A percentile compares a stretch with the other conserved stretches of the same genome.
These are phyloP conservation scores for Psilopsiagon aymara DNA, from an alignment of 2,113 vertebrate genomes.

Conservation along the genomic window DNA sequence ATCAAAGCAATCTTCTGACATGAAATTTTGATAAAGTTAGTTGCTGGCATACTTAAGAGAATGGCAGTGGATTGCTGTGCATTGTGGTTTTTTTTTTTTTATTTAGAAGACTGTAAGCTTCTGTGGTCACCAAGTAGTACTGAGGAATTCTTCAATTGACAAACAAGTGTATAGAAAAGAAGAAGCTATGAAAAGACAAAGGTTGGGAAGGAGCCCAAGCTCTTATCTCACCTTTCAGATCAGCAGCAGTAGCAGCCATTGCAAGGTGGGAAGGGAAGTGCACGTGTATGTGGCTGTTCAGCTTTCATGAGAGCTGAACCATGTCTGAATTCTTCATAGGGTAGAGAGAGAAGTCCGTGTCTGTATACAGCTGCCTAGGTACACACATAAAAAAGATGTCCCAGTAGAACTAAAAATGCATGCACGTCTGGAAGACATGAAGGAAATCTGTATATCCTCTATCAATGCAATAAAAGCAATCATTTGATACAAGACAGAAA, in stretches of 20 bases:
- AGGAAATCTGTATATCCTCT: not conserved
- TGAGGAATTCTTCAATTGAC: not conserved
- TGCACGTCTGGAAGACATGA: not conserved
- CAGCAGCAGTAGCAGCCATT: not conserved
- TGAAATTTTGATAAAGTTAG: not conserved
- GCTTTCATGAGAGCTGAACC: not conserved
- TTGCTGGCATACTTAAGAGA: not conserved
- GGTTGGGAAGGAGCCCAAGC: not conserved
- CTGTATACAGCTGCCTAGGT: not conserved
- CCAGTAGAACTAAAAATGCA: not conserved
- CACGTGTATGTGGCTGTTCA: not conserved
- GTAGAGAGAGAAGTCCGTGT: not conserved
- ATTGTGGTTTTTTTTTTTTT: not conserved
- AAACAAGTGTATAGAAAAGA: not conserved
- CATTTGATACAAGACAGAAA: not conserved
- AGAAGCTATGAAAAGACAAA: not conserved
- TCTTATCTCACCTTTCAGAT: not conserved
- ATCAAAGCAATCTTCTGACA: not conserved
- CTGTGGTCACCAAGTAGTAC: not conserved
- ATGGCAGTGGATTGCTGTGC: not conserved
- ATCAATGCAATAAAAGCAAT: not conserved
- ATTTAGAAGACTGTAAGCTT: not conserved
- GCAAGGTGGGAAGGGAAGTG: not conserved
- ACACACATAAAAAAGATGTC: not conserved
- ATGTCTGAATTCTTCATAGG: rapidly evolving